Evolutionary conservation across 2,888 invertebrate genomes (phyloP), one percentile per base, ranked within the genome.

Genomic region (Gerris lacustris): DNA sequence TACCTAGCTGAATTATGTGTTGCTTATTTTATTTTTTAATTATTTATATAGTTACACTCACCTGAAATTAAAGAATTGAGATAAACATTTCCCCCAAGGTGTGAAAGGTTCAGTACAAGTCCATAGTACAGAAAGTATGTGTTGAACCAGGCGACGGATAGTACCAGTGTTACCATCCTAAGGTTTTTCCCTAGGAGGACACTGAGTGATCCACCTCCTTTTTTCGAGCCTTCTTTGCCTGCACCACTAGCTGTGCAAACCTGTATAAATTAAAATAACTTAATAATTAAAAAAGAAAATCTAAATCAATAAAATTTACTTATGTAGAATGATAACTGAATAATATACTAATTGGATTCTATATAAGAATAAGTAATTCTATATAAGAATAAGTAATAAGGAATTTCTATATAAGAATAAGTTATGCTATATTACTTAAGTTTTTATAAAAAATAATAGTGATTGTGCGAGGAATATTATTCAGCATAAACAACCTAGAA

Each of bases 41-140:
- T 62, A 1, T 15, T 62, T 62, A 62, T 62, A 62, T 62, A 62
- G 11, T 15, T 62, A 62, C 1, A 62, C 71, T 83, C 79, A 90
- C 88, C 76, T 47, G 79, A 79, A 66, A 80, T 74, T 31, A 79
- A 76, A 6, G 80, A 79, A 75, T 89, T 90, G 68, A 88, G 79
- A 79, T 91, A 91, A 55, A 91, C 82, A 79, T 90, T 87, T 71
- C 90, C 90, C 63, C 89, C 86, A 73, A 90, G 87, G 74, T 89
- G 87, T 69, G 87, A 87, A 74, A 91, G 83, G 78, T 91, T 91
- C 71, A 91, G 80, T 72, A 90, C 84, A 45, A 91, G 81, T 4
- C 91, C 91, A 75, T 91, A 91, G 79, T 91, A 91, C 0, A 89
- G 87, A 67, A 91, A 84, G 72, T 91, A 89, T 81, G 90, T 88